Base-by-base conservation (phyloP, 2,797 vertebrate genomes). In the Naso thynnoides region DNA sequence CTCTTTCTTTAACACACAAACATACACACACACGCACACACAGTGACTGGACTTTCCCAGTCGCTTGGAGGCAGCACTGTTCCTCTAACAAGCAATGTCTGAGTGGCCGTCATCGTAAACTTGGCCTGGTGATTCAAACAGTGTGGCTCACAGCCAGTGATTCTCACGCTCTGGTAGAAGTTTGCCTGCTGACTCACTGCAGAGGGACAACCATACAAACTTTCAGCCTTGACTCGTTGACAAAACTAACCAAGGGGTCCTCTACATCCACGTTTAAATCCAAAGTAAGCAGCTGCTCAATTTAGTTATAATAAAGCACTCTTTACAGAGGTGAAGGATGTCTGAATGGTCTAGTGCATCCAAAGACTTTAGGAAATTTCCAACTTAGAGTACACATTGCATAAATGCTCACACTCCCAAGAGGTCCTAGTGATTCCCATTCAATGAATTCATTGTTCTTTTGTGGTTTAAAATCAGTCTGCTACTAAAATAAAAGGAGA, bases 1-100 rank as follows among this genome's bases (percentile, higher is more conserved):
- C 11, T 26, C 4, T 21, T 7, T 21, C 33, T 36, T 11, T 36
- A 36, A 39, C 38, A 49, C 33, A 23, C 53, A 41, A 47, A 48
- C 50, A 60, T 38, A 63, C 71, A 47, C 58, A 68, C 39, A 53
- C 19, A 69, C 33, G 71, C 16, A 41, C 18, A 36, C 16, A 27
- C 31, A 18, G 54, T 54, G 72, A 76, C 48, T 59, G 65, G 47
- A 75, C 38, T 70, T 79, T 76, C 78, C 63, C 71, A 67, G 75
- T 82, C 71, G 16, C 89, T 76, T 76, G 86, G 88, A 90, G 86
- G 91, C 88, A 92, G 85, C 77, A 86, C 73, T 53, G 70, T 68
- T 85, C 80, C 82, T 86, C 79, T 33, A 50, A 70, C 55, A 74
- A 56, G 52, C 53, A 44, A 29, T 6, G 31, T 55, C 77, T 74